Evolutionary conservation across 2,888 invertebrate genomes (phyloP).

Genomic region (Synanthedon vespiformis): DNA sequence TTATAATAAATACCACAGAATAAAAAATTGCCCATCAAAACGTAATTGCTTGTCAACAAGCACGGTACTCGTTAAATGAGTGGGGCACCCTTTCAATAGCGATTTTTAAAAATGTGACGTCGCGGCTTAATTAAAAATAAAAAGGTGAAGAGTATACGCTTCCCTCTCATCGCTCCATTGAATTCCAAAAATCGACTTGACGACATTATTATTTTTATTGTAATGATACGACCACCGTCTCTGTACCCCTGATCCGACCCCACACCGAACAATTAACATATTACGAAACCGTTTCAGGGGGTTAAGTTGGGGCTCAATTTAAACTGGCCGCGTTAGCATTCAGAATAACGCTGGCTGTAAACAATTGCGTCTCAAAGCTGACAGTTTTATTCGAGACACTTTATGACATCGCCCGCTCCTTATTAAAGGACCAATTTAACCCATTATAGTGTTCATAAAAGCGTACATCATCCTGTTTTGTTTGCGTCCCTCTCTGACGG

Average conservation of each 20-base stretch:
- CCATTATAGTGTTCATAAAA: constrained; percentile 65
- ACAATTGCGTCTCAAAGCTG: constrained; percentile 33
- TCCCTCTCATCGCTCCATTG: constrained; percentile 15
- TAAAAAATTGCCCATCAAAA: no score
- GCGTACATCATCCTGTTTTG: constrained; percentile 64
- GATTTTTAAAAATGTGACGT: background rate
- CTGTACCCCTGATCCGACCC: constrained; percentile 1
- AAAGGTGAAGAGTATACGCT: background rate
- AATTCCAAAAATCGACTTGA: constrained; percentile 9
- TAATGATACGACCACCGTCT: constrained; percentile 4
- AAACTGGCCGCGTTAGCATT: constrained; percentile 19
- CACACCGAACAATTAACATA: background rate
- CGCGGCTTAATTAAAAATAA: background rate
- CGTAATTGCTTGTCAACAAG: no score
- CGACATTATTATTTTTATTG: constrained; percentile 6
- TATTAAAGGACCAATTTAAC: constrained; percentile 63
- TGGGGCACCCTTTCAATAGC: background rate
- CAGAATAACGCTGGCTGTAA: constrained; percentile 23
- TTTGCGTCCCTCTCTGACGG: constrained; percentile 26
- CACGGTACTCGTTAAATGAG: no score
- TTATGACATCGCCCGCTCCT: constrained; percentile 49
- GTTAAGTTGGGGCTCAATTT: constrained; percentile 10
- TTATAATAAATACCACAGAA: no score
- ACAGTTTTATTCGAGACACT: constrained; percentile 51
- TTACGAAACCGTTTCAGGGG: constrained; percentile 3